Evolutionary conservation across 2,888 invertebrate genomes (phyloP).

Genomic region (Eudasyphora cyanicolor): DNA sequence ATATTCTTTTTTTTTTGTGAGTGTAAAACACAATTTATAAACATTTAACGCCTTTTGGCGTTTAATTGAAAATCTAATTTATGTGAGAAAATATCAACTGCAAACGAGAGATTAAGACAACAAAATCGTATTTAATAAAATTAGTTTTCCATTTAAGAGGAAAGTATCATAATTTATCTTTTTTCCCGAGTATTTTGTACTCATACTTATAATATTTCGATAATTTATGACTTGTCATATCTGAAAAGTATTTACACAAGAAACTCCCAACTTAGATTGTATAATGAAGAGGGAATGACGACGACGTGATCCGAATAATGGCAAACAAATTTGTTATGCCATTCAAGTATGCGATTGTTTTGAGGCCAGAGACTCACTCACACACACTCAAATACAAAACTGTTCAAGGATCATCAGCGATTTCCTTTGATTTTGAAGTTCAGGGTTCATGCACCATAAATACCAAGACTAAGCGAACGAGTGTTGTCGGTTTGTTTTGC

Average conservation of each 20-base stretch:
- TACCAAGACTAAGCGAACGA: background rate
- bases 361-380: background rate
- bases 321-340: slow-evolving; percentile 46
- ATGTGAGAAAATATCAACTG: background rate
- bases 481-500: slow-evolving; percentile 6
- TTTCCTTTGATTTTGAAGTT: slow-evolving; percentile 39
- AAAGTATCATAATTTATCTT: slow-evolving; percentile 60
- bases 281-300: slow-evolving; percentile 26
- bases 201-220: slow-evolving; percentile 23
- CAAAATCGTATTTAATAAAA: slow-evolving; percentile 42
- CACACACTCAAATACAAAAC: no score
- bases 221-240: slow-evolving; percentile 56
- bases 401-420: background rate
- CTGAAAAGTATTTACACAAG: slow-evolving; percentile 38
- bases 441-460: slow-evolving; percentile 45
- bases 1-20: slow-evolving; percentile 6
- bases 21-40: slow-evolving; percentile 13
- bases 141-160: slow-evolving; percentile 43
- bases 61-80: no score
- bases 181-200: background rate
- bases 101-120: slow-evolving; percentile 3
- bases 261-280: background rate
- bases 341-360: background rate
- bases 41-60: background rate
- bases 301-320: slow-evolving; percentile 62